These are phyloP conservation scores for Pteronotus mesoamericanus DNA, from an alignment of 2,797 vertebrate species.

Conservation along the genomic window DNA sequence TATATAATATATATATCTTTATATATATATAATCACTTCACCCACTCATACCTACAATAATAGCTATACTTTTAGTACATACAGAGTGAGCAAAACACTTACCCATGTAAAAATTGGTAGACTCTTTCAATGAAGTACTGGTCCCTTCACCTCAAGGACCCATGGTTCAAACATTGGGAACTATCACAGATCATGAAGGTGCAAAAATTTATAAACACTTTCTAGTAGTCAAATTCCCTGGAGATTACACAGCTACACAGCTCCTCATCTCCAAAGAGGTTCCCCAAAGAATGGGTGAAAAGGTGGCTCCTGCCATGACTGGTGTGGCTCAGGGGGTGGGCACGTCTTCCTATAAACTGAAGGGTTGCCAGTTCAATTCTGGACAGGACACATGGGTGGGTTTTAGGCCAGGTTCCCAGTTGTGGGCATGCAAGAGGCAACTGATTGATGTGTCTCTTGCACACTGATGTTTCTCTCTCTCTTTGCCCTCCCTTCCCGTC, in stretches of 20 bases:
- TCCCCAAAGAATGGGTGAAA: slow-evolving; percentile 7
- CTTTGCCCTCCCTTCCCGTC: no score
- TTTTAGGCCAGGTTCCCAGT: no score
- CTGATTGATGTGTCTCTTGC: no score
- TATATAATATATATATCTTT: no score
- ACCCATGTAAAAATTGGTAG: slow-evolving; percentile 48
- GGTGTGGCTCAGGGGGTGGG: no score
- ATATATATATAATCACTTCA: slow-evolving; percentile 46
- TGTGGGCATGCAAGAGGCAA: no score
- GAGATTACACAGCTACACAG: neutral
- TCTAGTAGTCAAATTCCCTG: neutral
- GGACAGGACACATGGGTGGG: no score
- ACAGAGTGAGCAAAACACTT: slow-evolving; percentile 37
- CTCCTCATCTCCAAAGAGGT: neutral
- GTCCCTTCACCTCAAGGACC: neutral
- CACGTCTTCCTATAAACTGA: no score
- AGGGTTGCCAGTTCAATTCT: no score
- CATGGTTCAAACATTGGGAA: neutral
- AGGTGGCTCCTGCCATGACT: neutral
- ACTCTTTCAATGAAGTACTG: neutral
- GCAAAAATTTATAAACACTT: neutral
- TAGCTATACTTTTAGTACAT: slow-evolving; percentile 56
- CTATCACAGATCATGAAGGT: neutral
- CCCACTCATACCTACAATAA: slow-evolving; percentile 62
- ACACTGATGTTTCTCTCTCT: no score